Evolutionary conservation across 2,888 invertebrate species (phyloP).

Genomic region (Megalurothrips usitatus): DNA sequence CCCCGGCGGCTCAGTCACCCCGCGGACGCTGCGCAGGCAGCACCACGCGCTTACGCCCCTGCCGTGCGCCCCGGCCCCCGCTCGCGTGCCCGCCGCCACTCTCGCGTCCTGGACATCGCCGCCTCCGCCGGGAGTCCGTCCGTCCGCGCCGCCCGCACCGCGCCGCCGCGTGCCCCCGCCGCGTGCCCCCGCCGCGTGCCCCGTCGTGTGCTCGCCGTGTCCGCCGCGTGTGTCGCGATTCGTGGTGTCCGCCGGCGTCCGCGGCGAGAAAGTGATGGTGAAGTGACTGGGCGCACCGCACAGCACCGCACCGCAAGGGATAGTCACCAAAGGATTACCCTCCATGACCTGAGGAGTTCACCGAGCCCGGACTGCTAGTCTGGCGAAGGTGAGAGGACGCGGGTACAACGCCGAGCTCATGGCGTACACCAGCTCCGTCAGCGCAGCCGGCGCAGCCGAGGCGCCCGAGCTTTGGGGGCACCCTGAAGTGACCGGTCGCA

Average conservation of each 20-base stretch:
- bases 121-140: not conserved
- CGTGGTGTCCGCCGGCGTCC: not conserved
- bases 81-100: not conserved
- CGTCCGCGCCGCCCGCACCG: not conserved
- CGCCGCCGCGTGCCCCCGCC: not conserved
- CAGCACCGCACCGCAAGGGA: not conserved
- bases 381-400: too few species aligned
- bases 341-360: too few species aligned
- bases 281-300: not conserved
- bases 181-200: not conserved
- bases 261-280: not conserved
- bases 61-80: not conserved
- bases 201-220: not conserved
- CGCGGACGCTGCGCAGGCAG: not conserved
- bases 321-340: too few species aligned
- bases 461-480: too few species aligned
- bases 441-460: too few species aligned
- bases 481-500: too few species aligned
- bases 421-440: too few species aligned
- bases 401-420: too few species aligned
- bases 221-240: not conserved
- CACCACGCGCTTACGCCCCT: not conserved
- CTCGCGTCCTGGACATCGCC: constrained; percentile 1
- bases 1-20: not conserved
- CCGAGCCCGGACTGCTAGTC: too few species aligned